Base-by-base conservation (phyloP, 2,888 invertebrate genomes). In the Alloscopus bannaensis region DNA sequence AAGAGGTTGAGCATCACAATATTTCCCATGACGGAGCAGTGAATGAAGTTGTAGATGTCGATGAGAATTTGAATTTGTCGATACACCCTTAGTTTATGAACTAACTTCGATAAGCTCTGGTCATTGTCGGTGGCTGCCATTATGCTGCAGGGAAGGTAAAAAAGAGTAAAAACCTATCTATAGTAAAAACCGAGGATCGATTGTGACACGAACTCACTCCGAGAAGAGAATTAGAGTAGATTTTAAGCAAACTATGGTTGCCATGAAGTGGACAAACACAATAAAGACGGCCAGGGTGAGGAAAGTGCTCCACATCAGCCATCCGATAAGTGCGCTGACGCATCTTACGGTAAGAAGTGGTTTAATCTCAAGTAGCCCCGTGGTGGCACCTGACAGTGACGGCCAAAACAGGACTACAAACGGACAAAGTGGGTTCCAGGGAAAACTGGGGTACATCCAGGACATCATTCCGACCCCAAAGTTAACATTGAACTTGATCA, bases 51-150 rank as follows among this genome's bases (percentile, higher is more conserved):
- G 55, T 55, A 55, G 13, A 28, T 28, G 13, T 22, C 18, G 13
- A 55, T 13, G 11, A 55, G 28, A 22, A 55, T 13, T 13, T 55
- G 55, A 55, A 55, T 18, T 28, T 55, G 55, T 24, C 55, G 55
- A 55, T 24, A 55, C 16, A 3, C 8, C 18, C 28, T 28, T 55
- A 55, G 55, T 13, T 18, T 1, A 6, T 18, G 13, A 26, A 55
- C 26, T 11, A 55, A 28, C 24, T 4, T 13, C 11, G 52, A 3
- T 18, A 8, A 8, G 52, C 20, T 3, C 52, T 26, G 4, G 11
- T 13, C 18, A 22, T 6, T 18, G 18, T 20, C 20, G 50, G 6
- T 36, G 6, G 36, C 36, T 2, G 2, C 11, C 20, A 18, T 18
- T 2, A 22, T 52, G 20, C 3, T 24, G 3, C 52, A 52, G 8